Evolutionary conservation across 2,888 invertebrate genomes (phyloP), one percentile per base, ranked within the genome.

Genomic region (Gymnoscelis rufifasciata): DNA sequence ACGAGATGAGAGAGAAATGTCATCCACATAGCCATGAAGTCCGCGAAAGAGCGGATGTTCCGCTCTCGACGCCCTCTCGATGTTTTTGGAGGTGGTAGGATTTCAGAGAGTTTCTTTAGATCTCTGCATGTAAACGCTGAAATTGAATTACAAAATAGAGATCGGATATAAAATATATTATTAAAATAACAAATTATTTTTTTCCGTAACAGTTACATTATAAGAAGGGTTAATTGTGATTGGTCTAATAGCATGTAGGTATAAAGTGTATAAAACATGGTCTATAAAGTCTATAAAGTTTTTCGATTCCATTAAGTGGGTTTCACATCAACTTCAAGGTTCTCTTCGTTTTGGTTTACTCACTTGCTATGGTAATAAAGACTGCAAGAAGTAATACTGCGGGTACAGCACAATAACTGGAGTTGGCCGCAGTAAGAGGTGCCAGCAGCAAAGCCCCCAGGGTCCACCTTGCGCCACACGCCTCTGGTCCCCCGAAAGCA

Each of bases 11-110:
- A 89, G 23, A 91, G 78, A 57, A 91, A 89, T 15, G 86, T 83
- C 75, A 90, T 81, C 92, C 92, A 92, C 71, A 90, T 83, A 3
- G 88, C 83, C 75, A 90, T 83, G 62, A 91, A 91, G 60, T 90
- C 88, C 6, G 89, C 78, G 42, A 90, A 83, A 7, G 90, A 90
- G 4, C 86, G 76, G 13, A 89, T 52, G 58, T 89, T 89, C 47
- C 90, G 72, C 51, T 87, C 81, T 1, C 82, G 74, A 26, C 84
- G 77, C 26, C 79, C 83, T 59, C 81, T 64, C 1, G 74, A 60
- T 10, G 83, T 87, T 65, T 73, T 83, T 8, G 69, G 59, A 1
- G 84, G 84, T 26, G 83, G 86, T 4, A 82, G 71, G 42, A 83
- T 73, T 47, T 82, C 82, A 2, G 78, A 68, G 15, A 87, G 55